Base-by-base conservation (phyloP, 2,113 vertebrate species). In the Bujurquina vittata region DNA sequence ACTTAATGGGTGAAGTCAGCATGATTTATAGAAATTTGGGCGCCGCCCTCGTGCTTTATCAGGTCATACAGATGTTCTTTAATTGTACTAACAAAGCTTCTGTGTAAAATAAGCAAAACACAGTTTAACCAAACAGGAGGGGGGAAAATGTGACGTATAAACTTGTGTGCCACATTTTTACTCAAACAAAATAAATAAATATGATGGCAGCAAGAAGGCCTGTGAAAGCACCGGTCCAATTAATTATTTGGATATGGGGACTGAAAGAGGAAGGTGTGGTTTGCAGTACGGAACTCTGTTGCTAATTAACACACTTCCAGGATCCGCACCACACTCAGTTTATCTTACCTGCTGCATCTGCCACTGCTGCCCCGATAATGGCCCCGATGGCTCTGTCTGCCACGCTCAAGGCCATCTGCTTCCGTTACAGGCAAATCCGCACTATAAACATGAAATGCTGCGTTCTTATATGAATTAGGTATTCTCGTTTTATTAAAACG, bases 271-370 rank as follows among this genome's bases (percentile, higher is more conserved):
- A 35, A 29, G 22, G 55, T 61, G 4, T 72, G 17, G 9, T 61
- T 31, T 58, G 4, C 23, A 6, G 26, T 20, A 54, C 52, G 58
- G 5, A 75, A 20, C 22, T 7, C 14, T 52, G 33, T 33, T 33
- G 43, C 20, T 81, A 58, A 63, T 80, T 20, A 87, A 29, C 12
- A 80, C 17, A 15, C 10, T 54, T 62, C 46, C 56, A 3, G 10
- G 18, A 79, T 18, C 56, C 33, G 37, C 17, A 37, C 49, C 31
- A 43, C 29, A 26, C 7, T 58, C 8, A 8, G 33, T 89, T 88
- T 84, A 87, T 89, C 87, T 90, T 81, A 95, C 94, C 93, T 81
- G 95, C 95, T 86, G 95, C 94, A 87, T 95, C 95, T 81, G 95
- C 93, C 57, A 94, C 94, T 31, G 95, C 95, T 37, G 94, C 93